phyloP scores from a whole-genome alignment of 1,140 invertebrate species.

The Danaus plexippus region DNA sequence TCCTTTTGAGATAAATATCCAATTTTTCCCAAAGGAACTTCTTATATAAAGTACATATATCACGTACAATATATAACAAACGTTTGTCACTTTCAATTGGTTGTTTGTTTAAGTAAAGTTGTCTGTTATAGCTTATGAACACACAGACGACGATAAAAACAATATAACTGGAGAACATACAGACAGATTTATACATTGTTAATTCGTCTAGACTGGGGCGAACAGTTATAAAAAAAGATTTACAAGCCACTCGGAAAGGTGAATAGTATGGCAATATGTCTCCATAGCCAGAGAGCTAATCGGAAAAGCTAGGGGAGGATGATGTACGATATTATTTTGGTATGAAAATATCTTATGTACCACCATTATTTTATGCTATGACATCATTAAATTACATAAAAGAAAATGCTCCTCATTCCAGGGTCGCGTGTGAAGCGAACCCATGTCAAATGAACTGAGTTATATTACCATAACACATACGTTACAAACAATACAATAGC shows the following conservation, averaged over 20 bases:
- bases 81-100: constrained; percentile 17
- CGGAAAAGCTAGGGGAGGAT: constrained; percentile 27
- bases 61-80: constrained; percentile 7
- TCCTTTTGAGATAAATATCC: too few relatives aligned
- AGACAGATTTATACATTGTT: constrained; percentile 4
- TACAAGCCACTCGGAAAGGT: constrained; percentile 20
- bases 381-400: too few relatives aligned
- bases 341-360: neutral
- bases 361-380: too few relatives aligned
- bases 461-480: too few relatives aligned
- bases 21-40: too few relatives aligned
- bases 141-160: constrained; percentile 21
- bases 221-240: constrained; percentile 31
- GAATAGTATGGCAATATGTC: constrained; percentile 28
- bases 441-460: too few relatives aligned
- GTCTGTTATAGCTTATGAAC: constrained; percentile 13
- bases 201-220: constrained; percentile 30
- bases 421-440: too few relatives aligned
- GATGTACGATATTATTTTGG: constrained; percentile 28
- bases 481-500: too few relatives aligned
- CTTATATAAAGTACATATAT: too few relatives aligned
- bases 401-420: too few relatives aligned
- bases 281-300: constrained; percentile 22
- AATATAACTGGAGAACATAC: too few relatives aligned
- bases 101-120: constrained; percentile 18